Evolutionary conservation across 2,113 vertebrate genomes (phyloP).

Genomic region (Pollachius pollachius): DNA sequence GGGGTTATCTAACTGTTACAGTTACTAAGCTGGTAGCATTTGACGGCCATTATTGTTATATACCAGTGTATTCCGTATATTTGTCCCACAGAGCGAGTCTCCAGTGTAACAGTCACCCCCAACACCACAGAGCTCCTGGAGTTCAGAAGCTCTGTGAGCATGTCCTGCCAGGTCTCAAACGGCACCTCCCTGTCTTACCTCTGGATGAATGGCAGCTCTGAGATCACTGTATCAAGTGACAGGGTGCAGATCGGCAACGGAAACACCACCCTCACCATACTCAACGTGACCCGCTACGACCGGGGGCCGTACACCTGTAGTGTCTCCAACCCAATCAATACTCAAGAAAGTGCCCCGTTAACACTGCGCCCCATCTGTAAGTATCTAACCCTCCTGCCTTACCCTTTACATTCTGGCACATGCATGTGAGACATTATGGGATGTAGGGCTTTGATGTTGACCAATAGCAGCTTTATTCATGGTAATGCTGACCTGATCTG

Average conservation of each 20-base stretch:
- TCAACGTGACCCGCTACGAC: constrained; percentile 44
- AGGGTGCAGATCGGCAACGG: constrained; percentile 51
- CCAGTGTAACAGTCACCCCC: not conserved
- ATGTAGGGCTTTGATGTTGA: no score
- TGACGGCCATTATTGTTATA: no score
- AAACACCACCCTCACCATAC: constrained; percentile 41
- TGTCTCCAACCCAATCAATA: constrained; percentile 26
- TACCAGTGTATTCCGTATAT: no score
- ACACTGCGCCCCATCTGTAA: constrained; percentile 51
- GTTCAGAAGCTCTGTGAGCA: constrained; percentile 41
- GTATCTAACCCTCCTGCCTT: constrained; percentile 34
- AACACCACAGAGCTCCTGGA: constrained; percentile 32
- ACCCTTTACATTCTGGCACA: not conserved
- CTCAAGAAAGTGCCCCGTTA: constrained; percentile 8
- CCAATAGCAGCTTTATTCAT: no score
- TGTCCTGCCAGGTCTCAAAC: constrained; percentile 48
- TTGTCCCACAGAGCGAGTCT: constrained; percentile 23
- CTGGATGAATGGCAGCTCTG: constrained; percentile 58
- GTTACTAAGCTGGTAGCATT: no score
- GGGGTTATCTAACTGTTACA: no score
- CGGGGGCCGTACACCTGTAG: constrained; percentile 40
- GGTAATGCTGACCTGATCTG: no score
- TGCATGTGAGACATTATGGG: no score
- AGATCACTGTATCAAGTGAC: constrained; percentile 34
- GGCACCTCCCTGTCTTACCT: constrained; percentile 45